Evolutionary conservation across 2,797 vertebrate species (phyloP).

Genomic region (Danio tinwini): DNA sequence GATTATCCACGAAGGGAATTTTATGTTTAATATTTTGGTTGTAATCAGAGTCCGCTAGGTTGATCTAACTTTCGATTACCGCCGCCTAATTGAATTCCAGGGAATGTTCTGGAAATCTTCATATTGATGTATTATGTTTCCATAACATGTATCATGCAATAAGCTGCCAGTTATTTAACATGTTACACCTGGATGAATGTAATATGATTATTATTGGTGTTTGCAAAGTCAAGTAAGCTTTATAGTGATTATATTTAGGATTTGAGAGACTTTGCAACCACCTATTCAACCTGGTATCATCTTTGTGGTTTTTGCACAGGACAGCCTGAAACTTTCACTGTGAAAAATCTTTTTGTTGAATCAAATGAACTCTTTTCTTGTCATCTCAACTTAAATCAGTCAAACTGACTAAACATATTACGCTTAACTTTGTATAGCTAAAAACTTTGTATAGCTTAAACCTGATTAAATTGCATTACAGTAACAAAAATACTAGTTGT

Average conservation of each 20-base stretch:
- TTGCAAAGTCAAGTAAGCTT: not conserved
- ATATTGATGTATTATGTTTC: slow-evolving; percentile 4
- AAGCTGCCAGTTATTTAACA: slow-evolving; percentile 10
- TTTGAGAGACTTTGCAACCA: not conserved
- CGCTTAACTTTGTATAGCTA: no score
- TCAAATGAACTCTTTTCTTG: no score
- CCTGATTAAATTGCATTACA: no score
- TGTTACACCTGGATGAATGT: slow-evolving; percentile 14
- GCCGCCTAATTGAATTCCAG: not conserved
- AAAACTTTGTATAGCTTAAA: no score
- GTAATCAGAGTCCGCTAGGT: slow-evolving; percentile 22
- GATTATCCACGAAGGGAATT: not conserved
- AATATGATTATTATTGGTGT: slow-evolving; percentile 6
- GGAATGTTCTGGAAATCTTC: not conserved
- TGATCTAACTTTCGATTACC: slow-evolving; percentile 1
- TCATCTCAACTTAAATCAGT: no score
- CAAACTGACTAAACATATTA: no score
- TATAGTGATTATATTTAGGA: not conserved
- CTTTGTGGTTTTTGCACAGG: not conserved
- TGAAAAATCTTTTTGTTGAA: no score
- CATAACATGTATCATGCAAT: slow-evolving; percentile 1
- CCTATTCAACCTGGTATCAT: not conserved
- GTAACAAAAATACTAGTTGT: no score
- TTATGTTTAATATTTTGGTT: slow-evolving; percentile 18
- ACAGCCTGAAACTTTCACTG: no score